Evolutionary conservation across 2,113 vertebrate genomes (phyloP).

Genomic region (Nesoenas mayeri): DNA sequence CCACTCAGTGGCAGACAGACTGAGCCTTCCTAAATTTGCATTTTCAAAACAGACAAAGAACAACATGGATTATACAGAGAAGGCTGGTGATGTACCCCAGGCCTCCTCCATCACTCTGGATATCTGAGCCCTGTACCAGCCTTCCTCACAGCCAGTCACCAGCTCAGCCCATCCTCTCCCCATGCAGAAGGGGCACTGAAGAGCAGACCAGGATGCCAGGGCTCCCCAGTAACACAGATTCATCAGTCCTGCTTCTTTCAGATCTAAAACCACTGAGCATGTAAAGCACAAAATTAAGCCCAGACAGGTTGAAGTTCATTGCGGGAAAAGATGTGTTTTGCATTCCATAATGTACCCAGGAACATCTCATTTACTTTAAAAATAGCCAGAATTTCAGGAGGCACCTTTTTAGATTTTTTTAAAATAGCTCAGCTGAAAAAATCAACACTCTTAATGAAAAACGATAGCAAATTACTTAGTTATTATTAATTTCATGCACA

Average conservation of each 20-base stretch:
- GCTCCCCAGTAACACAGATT: not conserved
- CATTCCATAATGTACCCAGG: not conserved
- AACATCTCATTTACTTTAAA: not conserved
- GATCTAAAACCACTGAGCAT: not conserved
- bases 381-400: not conserved
- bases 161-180: not conserved
- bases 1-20: not conserved
- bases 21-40: not conserved
- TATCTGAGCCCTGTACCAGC: not conserved
- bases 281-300: not conserved
- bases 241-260: not conserved
- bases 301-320: not conserved
- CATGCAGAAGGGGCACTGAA: not conserved
- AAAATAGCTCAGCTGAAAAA: constrained; percentile 1
- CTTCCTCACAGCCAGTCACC: not conserved
- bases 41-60: not conserved
- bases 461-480: constrained; percentile 4
- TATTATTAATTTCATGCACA: constrained; percentile 9
- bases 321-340: not conserved
- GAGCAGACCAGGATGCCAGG: not conserved
- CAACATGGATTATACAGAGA: not conserved
- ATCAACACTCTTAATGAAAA: not conserved
- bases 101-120: not conserved
- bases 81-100: not conserved
- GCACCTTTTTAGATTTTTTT: not conserved